phyloP scores from a whole-genome alignment of 2,888 invertebrate genomes.

The Macrophya alboannulata region DNA sequence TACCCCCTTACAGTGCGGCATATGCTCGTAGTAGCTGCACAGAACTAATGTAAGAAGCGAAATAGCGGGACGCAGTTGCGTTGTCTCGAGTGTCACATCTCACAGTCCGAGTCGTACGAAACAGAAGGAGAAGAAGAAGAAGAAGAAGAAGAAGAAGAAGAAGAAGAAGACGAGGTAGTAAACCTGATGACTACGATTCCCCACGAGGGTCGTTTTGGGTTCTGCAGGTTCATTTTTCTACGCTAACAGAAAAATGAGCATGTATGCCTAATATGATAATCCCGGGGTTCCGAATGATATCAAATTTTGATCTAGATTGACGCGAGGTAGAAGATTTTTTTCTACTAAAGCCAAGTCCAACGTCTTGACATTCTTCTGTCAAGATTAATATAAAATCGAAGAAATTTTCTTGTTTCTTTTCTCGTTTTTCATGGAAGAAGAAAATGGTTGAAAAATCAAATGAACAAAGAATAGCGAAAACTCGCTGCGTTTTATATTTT shows the following conservation, averaged over 20 bases:
- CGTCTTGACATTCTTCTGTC: too few relatives aligned
- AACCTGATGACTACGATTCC: background rate
- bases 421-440: too few relatives aligned
- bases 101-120: background rate
- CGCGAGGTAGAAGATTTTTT: background rate
- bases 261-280: background rate
- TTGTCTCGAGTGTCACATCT: slow-evolving; percentile 54
- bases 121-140: background rate
- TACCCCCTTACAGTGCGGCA: background rate
- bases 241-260: background rate
- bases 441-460: background rate
- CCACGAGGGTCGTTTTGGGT: slow-evolving; percentile 19
- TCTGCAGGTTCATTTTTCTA: background rate
- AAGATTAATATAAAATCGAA: too few relatives aligned
- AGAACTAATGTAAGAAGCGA: background rate
- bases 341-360: too few relatives aligned
- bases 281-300: background rate
- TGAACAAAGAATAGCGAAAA: slow-evolving; percentile 20
- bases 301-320: background rate
- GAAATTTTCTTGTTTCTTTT: too few relatives aligned
- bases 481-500: background rate
- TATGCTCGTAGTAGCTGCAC: background rate
- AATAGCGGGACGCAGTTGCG: background rate
- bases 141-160: background rate
- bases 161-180: background rate